These are phyloP conservation scores for Lasiurus borealis DNA, from an alignment of 2,113 vertebrate species.

Conservation along the genomic window DNA sequence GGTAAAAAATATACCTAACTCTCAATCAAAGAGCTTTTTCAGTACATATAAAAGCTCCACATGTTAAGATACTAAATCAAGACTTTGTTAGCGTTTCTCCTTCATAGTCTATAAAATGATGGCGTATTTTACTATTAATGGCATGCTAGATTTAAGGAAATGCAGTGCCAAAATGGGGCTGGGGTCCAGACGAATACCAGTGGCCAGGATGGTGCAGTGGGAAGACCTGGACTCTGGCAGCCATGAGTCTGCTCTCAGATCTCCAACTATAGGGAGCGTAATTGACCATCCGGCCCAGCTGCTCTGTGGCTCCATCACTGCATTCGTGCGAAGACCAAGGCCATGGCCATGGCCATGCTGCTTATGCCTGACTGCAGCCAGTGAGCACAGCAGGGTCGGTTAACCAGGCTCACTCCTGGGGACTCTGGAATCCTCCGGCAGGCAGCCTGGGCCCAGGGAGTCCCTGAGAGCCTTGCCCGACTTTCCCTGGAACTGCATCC, in stretches of 20 bases:
- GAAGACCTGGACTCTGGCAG: neutral
- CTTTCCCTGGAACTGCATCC: neutral
- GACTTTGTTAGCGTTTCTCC: neutral
- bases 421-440: neutral
- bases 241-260: neutral
- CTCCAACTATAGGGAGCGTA: accelerated
- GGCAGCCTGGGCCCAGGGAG: neutral
- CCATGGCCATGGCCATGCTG: neutral
- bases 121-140: neutral
- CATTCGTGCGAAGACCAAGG: neutral
- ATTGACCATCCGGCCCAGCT: neutral
- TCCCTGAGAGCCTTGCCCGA: neutral
- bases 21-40: neutral
- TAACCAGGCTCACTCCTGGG: neutral
- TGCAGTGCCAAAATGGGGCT: accelerated
- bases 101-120: neutral
- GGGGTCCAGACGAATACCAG: neutral
- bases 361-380: neutral
- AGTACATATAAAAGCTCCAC: neutral
- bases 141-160: neutral
- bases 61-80: neutral
- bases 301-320: accelerated
- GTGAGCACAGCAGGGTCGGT: neutral
- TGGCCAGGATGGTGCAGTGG: neutral
- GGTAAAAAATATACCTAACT: neutral